Conservation (phyloP, 2,888 invertebrate species). For the Acleris sparsana region DNA sequence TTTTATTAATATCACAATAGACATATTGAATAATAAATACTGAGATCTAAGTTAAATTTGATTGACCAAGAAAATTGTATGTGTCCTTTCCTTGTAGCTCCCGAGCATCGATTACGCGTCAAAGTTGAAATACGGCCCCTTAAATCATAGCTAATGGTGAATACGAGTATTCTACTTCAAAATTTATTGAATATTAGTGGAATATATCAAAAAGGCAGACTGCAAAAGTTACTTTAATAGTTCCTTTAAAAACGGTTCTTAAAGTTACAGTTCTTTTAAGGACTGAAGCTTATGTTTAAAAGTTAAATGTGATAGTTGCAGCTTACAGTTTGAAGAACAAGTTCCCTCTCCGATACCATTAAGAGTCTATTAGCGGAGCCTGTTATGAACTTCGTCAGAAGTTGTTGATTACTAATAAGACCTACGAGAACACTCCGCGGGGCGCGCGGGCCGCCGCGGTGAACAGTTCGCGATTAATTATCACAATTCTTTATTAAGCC, state of each 20-base stretch:
- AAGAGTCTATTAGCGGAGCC: slow-evolving; percentile 34
- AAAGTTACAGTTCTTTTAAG: slow-evolving; percentile 36
- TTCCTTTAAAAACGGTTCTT: slow-evolving; percentile 38
- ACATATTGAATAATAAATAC: not conserved
- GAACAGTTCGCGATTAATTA: slow-evolving; percentile 11
- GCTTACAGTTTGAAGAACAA: slow-evolving; percentile 25
- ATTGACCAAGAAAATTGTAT: slow-evolving; percentile 18
- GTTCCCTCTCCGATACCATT: slow-evolving; percentile 25
- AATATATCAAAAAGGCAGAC: slow-evolving; percentile 64
- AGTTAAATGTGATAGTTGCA: slow-evolving; percentile 25
- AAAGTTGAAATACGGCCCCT: slow-evolving; percentile 66
- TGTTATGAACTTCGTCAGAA: slow-evolving; percentile 34
- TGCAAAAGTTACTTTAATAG: slow-evolving; percentile 53
- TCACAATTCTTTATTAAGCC: not conserved
- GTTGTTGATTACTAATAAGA: slow-evolving; percentile 32
- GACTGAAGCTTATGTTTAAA: slow-evolving; percentile 27
- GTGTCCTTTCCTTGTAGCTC: slow-evolving; percentile 58
- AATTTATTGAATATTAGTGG: slow-evolving; percentile 69
- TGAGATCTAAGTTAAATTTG: not conserved
- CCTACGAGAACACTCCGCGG: not conserved
- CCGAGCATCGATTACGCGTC: slow-evolving; percentile 65
- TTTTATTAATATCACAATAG: not conserved
- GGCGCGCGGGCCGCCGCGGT: slow-evolving; percentile 19
- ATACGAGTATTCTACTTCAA: slow-evolving; percentile 72
- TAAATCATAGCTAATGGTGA: slow-evolving; percentile 78